Evolutionary conservation across 2,888 invertebrate species (phyloP), one percentile per base, ranked within the genome.

Genomic region (Drosophila conformis): DNA sequence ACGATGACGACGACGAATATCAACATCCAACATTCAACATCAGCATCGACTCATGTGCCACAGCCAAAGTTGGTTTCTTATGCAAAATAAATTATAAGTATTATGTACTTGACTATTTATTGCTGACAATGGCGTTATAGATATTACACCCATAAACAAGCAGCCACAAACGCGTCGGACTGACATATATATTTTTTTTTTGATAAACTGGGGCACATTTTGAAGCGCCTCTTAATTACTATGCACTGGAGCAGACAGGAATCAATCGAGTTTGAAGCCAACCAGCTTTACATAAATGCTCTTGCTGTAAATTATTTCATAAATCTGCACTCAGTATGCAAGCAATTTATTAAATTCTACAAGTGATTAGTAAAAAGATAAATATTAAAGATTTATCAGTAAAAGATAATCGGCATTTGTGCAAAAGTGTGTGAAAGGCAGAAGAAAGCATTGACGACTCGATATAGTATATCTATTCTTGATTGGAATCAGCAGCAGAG

Each of bases 61-160:
- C 57, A 61, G 66, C 66, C 74, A 71, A 80, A 80, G 74, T 70
- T 80, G 72, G 62, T 69, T 75, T 82, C 80, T 68, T 73, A 80
- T 84, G 89, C 87, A 84, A 84, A 89, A 89, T 87, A 89, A 84
- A 84, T 85, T 85, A 84, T 68, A 85, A 85, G 84, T 87, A 85
- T 89, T 89, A 89, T 89, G 85, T 87, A 87, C 85, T 85, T 82
- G 89, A 87, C 79, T 82, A 89, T 85, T 89, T 85, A 89, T 79
- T 85, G 84, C 87, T 87, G 85, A 84, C 82, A 79, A 84, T 76
- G 65, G 53, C 73, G 60, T 69, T 69, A 67, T 65, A 65, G 64
- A 66, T 42, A 66, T 58, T 48, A 66, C 61, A 53, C 63, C 36
- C 48, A 61, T 27, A 70, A 53, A 18, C 40, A 57, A 21, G 53